Percentiles rank a stretch among this genome's conserved stretches.
Evolutionary conservation across 1,140 invertebrate genomes (phyloP).

Genomic region (Drosophila carrolli): DNA sequence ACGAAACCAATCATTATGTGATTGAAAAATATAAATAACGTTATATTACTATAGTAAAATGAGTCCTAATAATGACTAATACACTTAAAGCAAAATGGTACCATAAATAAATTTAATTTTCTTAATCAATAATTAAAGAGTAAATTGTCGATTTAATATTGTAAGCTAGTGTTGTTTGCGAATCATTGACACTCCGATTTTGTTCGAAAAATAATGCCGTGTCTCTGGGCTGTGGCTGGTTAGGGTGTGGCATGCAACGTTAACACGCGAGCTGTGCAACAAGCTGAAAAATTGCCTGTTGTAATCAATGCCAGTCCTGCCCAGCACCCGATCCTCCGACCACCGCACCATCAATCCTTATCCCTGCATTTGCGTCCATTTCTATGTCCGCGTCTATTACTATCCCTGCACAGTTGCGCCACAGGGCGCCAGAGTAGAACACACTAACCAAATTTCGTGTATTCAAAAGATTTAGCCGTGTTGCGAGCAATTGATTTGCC

Average conservation of each 20-base stretch:
- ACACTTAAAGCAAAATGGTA: too few relatives aligned
- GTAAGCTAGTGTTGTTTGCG: too few relatives aligned
- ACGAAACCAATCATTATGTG: too few relatives aligned
- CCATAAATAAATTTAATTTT: too few relatives aligned
- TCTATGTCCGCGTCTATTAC: not conserved
- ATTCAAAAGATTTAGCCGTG: conserved; percentile 65
- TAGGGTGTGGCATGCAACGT: conserved; percentile 27
- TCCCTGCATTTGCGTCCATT: not conserved
- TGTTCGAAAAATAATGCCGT: not conserved
- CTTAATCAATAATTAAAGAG: too few relatives aligned
- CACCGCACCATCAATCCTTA: too few relatives aligned
- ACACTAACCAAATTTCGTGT: conserved; percentile 64
- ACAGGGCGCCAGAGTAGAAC: conserved; percentile 26
- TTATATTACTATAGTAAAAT: too few relatives aligned
- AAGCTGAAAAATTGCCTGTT: conserved; percentile 66
- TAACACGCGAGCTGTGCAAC: conserved; percentile 56
- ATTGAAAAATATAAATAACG: too few relatives aligned
- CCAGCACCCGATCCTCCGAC: too few relatives aligned
- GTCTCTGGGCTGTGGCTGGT: not conserved
- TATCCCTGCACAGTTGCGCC: not conserved
- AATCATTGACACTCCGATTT: too few relatives aligned
- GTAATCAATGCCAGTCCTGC: conserved; percentile 56
- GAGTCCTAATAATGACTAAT: too few relatives aligned
- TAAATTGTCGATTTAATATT: too few relatives aligned
- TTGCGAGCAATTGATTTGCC: conserved; percentile 65